Percentiles rank a stretch among this genome's conserved stretches.
Conservation (phyloP, 2,888 invertebrate species). For the Trachelus stipa region DNA sequence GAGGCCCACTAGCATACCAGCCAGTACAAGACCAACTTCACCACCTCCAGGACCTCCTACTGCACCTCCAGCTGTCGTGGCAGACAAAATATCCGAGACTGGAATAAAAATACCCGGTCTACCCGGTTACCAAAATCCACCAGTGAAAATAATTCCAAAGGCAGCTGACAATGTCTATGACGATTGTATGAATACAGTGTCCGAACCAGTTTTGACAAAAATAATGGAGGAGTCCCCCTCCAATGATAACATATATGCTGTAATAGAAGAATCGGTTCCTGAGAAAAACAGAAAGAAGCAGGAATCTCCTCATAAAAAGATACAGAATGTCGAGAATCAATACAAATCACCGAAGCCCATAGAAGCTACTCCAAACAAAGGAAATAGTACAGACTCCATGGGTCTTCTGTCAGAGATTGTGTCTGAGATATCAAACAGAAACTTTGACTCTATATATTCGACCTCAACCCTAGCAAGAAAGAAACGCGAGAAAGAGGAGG, state of each 20-base stretch:
- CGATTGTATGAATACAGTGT: conserved; percentile 79
- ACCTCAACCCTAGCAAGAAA: conserved; percentile 78
- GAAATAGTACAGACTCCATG: conserved; percentile 75
- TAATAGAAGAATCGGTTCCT: conserved; percentile 83
- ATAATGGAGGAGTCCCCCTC: conserved; percentile 73
- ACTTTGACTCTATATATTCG: conserved; percentile 89
- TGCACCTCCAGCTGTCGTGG: conserved; percentile 63
- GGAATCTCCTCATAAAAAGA: conserved; percentile 35
- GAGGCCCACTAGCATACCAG: conserved; percentile 81
- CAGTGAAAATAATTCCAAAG: conserved; percentile 50
- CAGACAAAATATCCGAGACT: conserved; percentile 46
- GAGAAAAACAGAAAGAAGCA: conserved; percentile 48
- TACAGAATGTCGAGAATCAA: conserved; percentile 56
- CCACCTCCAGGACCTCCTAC: conserved; percentile 78
- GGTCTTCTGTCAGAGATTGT: conserved; percentile 89
- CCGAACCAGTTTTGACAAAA: conserved; percentile 71
- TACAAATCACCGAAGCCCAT: conserved; percentile 69
- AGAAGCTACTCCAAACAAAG: conserved; percentile 60
- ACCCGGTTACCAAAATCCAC: conserved; percentile 73
- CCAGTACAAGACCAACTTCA: conserved; percentile 78
- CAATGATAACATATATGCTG: conserved; percentile 86
- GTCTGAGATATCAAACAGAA: conserved; percentile 86
- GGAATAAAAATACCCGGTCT: conserved; percentile 65
- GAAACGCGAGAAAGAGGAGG: conserved; percentile 68
- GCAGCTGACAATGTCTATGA: conserved; percentile 74